A percentile compares a stretch with the other conserved stretches of the same genome.
These are phyloP conservation scores for Cynopterus brachyotis DNA, from an alignment of 2,113 vertebrate genomes.

Conservation along the genomic window DNA sequence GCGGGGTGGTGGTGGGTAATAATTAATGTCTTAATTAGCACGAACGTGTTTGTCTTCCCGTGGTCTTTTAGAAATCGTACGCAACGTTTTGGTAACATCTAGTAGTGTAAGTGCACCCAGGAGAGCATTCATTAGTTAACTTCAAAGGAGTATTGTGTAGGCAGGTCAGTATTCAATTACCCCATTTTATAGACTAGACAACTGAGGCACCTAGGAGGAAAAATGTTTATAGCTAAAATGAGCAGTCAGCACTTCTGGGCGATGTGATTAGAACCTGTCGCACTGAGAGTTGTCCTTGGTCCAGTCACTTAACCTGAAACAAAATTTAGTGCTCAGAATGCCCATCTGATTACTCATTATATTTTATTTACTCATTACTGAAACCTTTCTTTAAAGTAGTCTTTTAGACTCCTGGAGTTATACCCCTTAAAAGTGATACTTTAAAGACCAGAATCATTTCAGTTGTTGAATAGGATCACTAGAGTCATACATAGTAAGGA, in stretches of 20 bases:
- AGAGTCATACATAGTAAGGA: background rate
- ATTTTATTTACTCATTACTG: background rate
- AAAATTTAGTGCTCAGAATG: background rate
- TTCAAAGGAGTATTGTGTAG: conserved; percentile 64
- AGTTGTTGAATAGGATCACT: background rate
- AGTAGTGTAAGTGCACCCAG: conserved; percentile 21
- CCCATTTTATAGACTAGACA: conserved; percentile 58
- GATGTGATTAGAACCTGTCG: conserved; percentile 8
- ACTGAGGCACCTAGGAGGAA: conserved; percentile 32
- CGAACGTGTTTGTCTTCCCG: background rate
- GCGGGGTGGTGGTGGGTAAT: background rate
- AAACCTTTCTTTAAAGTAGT: background rate
- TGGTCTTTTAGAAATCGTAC: background rate
- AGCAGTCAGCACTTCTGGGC: background rate
- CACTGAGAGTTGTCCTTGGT: background rate
- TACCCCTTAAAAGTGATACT: background rate
- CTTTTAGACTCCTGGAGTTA: background rate
- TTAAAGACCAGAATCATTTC: background rate
- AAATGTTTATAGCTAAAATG: background rate
- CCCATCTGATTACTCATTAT: background rate
- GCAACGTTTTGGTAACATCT: background rate
- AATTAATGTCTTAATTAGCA: background rate
- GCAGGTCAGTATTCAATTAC: conserved; percentile 55
- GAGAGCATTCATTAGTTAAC: conserved; percentile 63
- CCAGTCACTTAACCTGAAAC: background rate